A percentile compares a stretch with the other conserved stretches of the same genome.
Conservation (phyloP, 2,113 vertebrate genomes). For the Actenoides hombroni region DNA sequence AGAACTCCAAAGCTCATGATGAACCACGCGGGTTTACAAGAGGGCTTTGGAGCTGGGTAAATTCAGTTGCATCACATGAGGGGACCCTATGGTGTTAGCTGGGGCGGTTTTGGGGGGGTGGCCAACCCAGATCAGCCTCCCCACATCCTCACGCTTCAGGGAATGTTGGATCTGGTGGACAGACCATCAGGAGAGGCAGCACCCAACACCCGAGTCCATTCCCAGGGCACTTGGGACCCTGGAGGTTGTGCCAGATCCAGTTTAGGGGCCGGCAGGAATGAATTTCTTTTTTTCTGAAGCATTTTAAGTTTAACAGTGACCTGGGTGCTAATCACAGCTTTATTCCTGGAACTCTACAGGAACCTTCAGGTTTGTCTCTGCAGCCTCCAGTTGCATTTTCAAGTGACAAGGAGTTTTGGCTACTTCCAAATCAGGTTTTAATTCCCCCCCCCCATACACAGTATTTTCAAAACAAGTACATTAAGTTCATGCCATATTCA, state of each 20-base stretch:
- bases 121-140: neutral
- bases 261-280: accelerated
- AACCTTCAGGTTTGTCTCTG: neutral
- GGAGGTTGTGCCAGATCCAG: neutral
- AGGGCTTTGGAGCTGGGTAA: neutral
- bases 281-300: neutral
- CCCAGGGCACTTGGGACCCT: accelerated
- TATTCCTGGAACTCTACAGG: neutral
- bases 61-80: neutral
- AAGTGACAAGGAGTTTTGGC: neutral
- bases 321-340: neutral
- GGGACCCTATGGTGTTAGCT: neutral
- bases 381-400: neutral
- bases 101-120: neutral
- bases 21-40: neutral
- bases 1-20: neutral
- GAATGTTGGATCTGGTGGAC: neutral
- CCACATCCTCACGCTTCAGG: neutral
- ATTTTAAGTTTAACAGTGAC: neutral
- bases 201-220: accelerated
- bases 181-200: neutral
- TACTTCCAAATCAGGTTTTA: neutral
- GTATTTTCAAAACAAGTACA: neutral
- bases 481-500: neutral
- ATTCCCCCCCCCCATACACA: neutral